Evolutionary conservation across 2,888 invertebrate genomes (phyloP).

Genomic region (Ichneumoninae sp.): DNA sequence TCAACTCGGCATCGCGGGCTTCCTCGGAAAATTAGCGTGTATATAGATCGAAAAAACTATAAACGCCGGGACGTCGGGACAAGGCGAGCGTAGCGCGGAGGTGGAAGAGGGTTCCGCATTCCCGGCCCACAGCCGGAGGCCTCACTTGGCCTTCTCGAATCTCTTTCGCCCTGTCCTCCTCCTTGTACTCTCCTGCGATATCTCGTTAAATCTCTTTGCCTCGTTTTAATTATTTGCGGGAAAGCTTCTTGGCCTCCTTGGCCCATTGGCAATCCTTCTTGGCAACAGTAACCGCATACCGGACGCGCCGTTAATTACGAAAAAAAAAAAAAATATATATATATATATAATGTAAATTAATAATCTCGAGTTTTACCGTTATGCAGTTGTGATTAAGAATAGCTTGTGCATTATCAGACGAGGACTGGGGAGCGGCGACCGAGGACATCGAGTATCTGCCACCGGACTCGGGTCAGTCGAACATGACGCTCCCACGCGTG

Average conservation of each 20-base stretch:
- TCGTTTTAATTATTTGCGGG: slow-evolving; percentile 66
- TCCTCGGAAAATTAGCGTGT: neutral
- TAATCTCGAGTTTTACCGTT: slow-evolving; percentile 16
- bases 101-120: slow-evolving; percentile 81
- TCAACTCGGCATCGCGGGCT: neutral
- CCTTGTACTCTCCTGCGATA: slow-evolving; percentile 52
- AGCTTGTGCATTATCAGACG: slow-evolving; percentile 86
- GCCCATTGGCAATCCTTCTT: neutral
- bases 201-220: slow-evolving; percentile 66
- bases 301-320: neutral
- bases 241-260: slow-evolving; percentile 69
- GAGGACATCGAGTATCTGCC: slow-evolving; percentile 80
- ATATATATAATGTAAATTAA: neutral
- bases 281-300: neutral
- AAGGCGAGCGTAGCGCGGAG: slow-evolving; percentile 57
- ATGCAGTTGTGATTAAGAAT: slow-evolving; percentile 22
- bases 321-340: neutral
- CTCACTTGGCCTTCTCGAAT: slow-evolving; percentile 72
- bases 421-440: slow-evolving; percentile 87
- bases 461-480: slow-evolving; percentile 74
- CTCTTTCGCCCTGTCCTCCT: slow-evolving; percentile 55
- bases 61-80: slow-evolving; percentile 19
- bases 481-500: slow-evolving; percentile 79
- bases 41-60: neutral
- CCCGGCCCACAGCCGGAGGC: slow-evolving; percentile 83